A percentile compares a stretch with the other conserved stretches of the same genome.
phyloP scores from a whole-genome alignment of 2,888 invertebrate species.

The Lamellibrachia columna region DNA sequence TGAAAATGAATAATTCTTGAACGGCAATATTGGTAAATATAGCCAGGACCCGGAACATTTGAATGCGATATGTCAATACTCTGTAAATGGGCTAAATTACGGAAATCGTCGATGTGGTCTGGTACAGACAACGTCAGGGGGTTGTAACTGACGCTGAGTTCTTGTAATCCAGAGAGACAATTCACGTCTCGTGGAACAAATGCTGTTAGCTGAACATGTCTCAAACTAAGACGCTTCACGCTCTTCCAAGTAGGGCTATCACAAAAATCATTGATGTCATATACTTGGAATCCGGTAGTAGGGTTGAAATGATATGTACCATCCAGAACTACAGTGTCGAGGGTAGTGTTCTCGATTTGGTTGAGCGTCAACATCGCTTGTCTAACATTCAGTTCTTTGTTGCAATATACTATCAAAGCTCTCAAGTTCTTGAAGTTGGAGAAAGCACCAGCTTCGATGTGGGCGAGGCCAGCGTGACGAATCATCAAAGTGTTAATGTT shows the following conservation, averaged over 20 bases:
- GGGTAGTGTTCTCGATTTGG: neutral
- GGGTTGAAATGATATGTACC: neutral
- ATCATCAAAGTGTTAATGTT: slow-evolving; percentile 1
- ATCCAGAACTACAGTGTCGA: neutral
- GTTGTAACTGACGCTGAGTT: neutral
- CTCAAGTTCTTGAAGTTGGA: neutral
- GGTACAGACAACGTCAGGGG: neutral
- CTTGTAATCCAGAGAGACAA: neutral
- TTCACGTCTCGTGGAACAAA: neutral
- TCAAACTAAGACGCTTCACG: neutral
- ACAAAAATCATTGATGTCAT: neutral
- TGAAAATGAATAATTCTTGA: neutral
- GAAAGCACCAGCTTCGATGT: neutral
- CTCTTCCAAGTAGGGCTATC: neutral
- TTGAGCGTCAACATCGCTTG: neutral
- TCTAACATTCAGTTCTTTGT: neutral
- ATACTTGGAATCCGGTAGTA: neutral
- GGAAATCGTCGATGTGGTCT: neutral
- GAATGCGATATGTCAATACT: neutral
- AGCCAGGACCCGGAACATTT: neutral
- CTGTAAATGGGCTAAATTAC: neutral
- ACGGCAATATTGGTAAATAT: neutral
- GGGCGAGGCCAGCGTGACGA: neutral
- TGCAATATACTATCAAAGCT: neutral
- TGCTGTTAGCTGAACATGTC: neutral